phyloP scores from a whole-genome alignment of 2,888 invertebrate species.

The Dicroscelio sp. region DNA sequence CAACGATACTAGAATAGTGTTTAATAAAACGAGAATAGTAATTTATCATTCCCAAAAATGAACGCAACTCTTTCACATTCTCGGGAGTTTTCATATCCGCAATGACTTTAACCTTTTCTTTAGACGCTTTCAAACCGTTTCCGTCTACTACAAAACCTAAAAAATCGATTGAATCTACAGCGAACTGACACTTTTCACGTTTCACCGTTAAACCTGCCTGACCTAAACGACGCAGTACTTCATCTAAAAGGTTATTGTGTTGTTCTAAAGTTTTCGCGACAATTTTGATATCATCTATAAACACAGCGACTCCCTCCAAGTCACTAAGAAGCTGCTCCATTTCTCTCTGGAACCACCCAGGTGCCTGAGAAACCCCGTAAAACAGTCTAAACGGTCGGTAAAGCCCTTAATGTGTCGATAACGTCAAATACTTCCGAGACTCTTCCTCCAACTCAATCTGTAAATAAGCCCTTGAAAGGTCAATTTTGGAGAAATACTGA shows the following conservation, averaged over 20 bases:
- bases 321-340: background rate
- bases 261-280: slow-evolving; percentile 78
- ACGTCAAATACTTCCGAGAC: background rate
- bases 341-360: slow-evolving; percentile 75
- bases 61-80: background rate
- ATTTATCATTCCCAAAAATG: slow-evolving; percentile 44
- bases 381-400: slow-evolving; percentile 85
- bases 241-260: slow-evolving; percentile 83
- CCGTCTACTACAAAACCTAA: slow-evolving; percentile 13
- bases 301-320: slow-evolving; percentile 1
- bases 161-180: background rate
- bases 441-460: slow-evolving; percentile 83
- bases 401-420: slow-evolving; percentile 64
- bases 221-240: slow-evolving; percentile 84
- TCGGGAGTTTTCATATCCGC: slow-evolving; percentile 4
- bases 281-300: slow-evolving; percentile 87
- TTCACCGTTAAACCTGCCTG: slow-evolving; percentile 86
- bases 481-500: slow-evolving; percentile 83
- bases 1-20: background rate
- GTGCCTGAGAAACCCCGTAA: slow-evolving; percentile 89
- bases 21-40: slow-evolving; percentile 52
- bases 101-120: background rate
- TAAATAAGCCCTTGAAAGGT: slow-evolving; percentile 88
- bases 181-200: slow-evolving; percentile 87
- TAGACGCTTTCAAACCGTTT: background rate